Evolutionary conservation across 1,140 invertebrate species (phyloP), one percentile per base, ranked within the genome.

Genomic region (Bombus haemorrhoidalis): DNA sequence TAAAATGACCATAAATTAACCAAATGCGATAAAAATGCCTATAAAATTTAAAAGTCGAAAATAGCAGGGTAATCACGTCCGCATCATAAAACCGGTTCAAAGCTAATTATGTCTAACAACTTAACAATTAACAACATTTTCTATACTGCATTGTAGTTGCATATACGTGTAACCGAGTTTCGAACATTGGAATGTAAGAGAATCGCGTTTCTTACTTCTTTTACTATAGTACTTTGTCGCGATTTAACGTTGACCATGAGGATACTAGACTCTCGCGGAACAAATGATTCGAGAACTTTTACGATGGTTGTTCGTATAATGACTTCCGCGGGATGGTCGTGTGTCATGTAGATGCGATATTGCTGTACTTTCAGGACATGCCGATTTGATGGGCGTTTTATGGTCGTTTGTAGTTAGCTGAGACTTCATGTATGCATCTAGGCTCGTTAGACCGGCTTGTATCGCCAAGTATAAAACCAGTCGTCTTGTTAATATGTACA

Each of bases 241-340:
- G 10, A 66, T 5, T 62, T 37, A 37, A 78, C 59, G 74, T 37
- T 72, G 69, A n/a, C 72, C 71, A 76, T 84, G 79, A 75, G 32
- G n/a, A 74, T 32, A 87, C 15, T 86, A 72, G 74, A 89, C 76
- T 62, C 82, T 43, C 39, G 86, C 62, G 74, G 85, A 74, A 83
- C 85, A 68, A 89, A 86, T 71, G 85, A 83, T 73, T 64, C 25
- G 25, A 47, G 39, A 78, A 84, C 57, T 87, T 90, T 90, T 89
- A 87, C 59, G 74, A 66, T 22, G 43, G 43, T 37, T 43, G 47
- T 81, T 80, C 77, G 57, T n/a, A 34, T 81, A 81, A 73, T 39
- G 81, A 80, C 68, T 80, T 66, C 43, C 74, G 34, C 57, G 34
- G n/a, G 13, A 25, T 3, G 13, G 22, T 8, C n/a, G 34, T 57